Evolutionary conservation across 30 jellyfish, hydroid and myxozoan genomes (phyloP).

Genomic region (Cassiopea andromeda): DNA sequence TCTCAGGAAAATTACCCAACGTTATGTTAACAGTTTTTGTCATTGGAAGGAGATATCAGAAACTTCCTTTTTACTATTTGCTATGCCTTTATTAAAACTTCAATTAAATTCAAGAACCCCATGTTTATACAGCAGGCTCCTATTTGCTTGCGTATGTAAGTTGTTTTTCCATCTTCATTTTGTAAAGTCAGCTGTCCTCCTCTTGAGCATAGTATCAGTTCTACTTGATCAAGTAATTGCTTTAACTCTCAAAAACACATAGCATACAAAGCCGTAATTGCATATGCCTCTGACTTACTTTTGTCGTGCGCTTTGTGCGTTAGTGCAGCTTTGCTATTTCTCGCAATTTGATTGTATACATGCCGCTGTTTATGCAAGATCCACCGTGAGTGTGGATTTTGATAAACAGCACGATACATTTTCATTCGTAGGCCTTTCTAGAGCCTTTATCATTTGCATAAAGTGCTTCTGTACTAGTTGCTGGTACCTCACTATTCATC

Average conservation of each 20-base stretch:
- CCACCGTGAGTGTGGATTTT: neutral
- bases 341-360: neutral
- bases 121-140: neutral
- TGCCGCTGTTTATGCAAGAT: conserved; percentile 7
- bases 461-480: too few species aligned
- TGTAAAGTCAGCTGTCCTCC: neutral
- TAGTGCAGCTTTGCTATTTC: neutral
- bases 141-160: neutral
- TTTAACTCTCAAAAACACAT: neutral
- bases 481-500: too few species aligned
- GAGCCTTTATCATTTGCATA: too few species aligned
- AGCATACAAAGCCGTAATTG: neutral
- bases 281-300: neutral
- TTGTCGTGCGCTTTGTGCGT: neutral
- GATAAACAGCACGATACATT: neutral
- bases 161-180: neutral
- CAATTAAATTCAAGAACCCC: neutral
- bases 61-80: neutral
- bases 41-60: neutral
- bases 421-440: neutral
- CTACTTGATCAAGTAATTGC: neutral
- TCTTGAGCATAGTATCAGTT: neutral
- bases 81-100: neutral
- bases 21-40: too few species aligned
- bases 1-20: too few species aligned